Base-by-base conservation (phyloP, 1,140 invertebrate genomes). In the Diabrotica virgifera region DNA sequence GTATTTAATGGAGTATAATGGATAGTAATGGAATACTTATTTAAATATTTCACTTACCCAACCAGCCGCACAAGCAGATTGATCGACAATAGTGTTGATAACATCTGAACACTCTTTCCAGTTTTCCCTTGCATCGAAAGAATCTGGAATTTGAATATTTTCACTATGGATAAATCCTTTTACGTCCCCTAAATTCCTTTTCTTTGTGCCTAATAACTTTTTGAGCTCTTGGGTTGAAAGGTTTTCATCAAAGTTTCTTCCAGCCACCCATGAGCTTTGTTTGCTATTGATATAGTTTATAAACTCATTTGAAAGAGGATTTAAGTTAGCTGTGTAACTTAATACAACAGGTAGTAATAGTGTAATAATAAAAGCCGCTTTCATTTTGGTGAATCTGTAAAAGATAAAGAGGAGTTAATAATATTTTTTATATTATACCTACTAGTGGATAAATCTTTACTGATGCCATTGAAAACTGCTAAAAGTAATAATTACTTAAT, bases 81-180 rank as follows among this genome's bases (percentile, higher is more conserved):
- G 67, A 59, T 69, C 67, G 5, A 37, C 35, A 11, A 69, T 59
- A 6, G 24, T 12, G 5, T 24, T 50, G 13, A 69, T 66, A n/a
- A 50, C 14, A 13, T 59, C 37, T 0, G 90, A 89, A 35, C 67
- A 69, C 4, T 59, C 5, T 10, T 64, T 60, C 67, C 67, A 69
- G 11, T 60, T 36, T 56, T 69, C 64, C 10, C 64, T 53, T 6
- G 67, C 54, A 57, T 69, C 67, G 50, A 69, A 69, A 13, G 40
- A 63, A 36, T 66, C 60, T 5, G 67, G 67, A 24, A 69, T 38
- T 12, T 59, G 0, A 52, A 14, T n/a, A 12, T 52, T 52, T 52
- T 14, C 51, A 52, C 12, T 10, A 5, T 51, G 46, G 1, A 51
- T 2, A 10, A 12, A 51, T 51, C 5, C 53, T 13, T 12, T 9